A percentile compares a stretch with the other conserved stretches of the same genome.
These are phyloP conservation scores for Agrochola litura DNA, from an alignment of 2,888 invertebrate species.

Conservation along the genomic window DNA sequence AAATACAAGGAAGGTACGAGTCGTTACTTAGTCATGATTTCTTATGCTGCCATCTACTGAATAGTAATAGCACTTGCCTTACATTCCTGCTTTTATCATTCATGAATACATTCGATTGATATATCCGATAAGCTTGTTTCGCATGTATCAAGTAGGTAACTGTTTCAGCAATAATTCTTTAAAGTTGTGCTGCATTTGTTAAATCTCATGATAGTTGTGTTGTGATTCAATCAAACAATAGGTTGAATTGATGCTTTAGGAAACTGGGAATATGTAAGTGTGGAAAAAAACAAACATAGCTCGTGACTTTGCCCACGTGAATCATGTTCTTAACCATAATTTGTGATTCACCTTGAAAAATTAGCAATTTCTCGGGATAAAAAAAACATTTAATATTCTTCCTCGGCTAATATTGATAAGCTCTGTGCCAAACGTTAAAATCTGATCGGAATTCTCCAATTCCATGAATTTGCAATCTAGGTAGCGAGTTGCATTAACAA, in stretches of 20 bases:
- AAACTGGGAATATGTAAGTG: neutral
- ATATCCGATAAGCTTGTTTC: constrained; percentile 31
- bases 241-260: neutral
- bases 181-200: neutral
- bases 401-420: neutral
- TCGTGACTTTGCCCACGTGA: neutral
- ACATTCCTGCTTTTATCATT: constrained; percentile 51
- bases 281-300: neutral
- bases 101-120: constrained; percentile 56
- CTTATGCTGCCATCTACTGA: constrained; percentile 58
- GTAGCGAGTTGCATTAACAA: neutral
- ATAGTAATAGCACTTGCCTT: constrained; percentile 56
- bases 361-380: neutral
- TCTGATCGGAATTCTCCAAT: neutral
- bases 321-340: neutral
- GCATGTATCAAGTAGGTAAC: constrained; percentile 10
- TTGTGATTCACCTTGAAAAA: neutral
- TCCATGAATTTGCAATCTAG: neutral
- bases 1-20: constrained; percentile 50
- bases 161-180: constrained; percentile 11
- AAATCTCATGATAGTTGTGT: neutral
- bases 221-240: neutral
- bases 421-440: neutral
- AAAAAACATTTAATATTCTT: neutral
- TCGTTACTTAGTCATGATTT: constrained; percentile 52